phyloP scores from a whole-genome alignment of 2,113 vertebrate species.

The Coregonus clupeaformis region DNA sequence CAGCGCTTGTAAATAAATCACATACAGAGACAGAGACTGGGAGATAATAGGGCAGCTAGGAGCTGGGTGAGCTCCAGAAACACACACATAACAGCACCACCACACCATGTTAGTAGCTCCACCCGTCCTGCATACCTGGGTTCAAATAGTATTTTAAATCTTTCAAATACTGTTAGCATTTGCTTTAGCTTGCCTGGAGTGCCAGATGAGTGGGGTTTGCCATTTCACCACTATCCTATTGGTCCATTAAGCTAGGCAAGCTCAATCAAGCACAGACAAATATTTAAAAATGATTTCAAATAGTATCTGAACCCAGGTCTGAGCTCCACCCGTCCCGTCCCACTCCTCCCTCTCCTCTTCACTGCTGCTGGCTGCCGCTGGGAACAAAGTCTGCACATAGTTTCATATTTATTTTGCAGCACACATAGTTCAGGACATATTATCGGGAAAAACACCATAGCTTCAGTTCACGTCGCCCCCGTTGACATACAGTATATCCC shows the following conservation, averaged over 20 bases:
- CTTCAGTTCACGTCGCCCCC: slow-evolving; percentile 69
- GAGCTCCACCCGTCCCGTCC: too few species aligned
- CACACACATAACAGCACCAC: slow-evolving; percentile 35
- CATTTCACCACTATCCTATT: too few species aligned
- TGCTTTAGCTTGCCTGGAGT: too few species aligned
- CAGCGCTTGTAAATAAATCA: slow-evolving; percentile 80
- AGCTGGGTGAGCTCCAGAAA: slow-evolving; percentile 73
- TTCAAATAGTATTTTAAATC: too few species aligned
- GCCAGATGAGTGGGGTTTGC: too few species aligned
- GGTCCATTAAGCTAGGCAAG: too few species aligned
- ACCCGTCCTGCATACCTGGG: too few species aligned
- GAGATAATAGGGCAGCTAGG: slow-evolving; percentile 63
- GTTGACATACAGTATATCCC: slow-evolving; percentile 46
- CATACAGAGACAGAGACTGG: slow-evolving; percentile 73
- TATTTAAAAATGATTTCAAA: too few species aligned
- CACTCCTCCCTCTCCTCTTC: too few species aligned
- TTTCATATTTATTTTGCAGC: slow-evolving; percentile 97
- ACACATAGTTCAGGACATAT: slow-evolving; percentile 91
- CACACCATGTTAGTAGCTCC: slow-evolving; percentile 47
- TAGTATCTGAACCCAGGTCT: too few species aligned
- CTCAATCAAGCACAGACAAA: too few species aligned
- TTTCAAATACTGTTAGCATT: too few species aligned
- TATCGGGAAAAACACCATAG: slow-evolving; percentile 83
- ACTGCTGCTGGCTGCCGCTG: slow-evolving; percentile 30
- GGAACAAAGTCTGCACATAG: slow-evolving; percentile 90